A percentile compares a stretch with the other conserved stretches of the same genome.
These are phyloP conservation scores for Actinopyga echinites DNA, from an alignment of 53 echinoderm and acorn worm species.

Conservation along the genomic window DNA sequence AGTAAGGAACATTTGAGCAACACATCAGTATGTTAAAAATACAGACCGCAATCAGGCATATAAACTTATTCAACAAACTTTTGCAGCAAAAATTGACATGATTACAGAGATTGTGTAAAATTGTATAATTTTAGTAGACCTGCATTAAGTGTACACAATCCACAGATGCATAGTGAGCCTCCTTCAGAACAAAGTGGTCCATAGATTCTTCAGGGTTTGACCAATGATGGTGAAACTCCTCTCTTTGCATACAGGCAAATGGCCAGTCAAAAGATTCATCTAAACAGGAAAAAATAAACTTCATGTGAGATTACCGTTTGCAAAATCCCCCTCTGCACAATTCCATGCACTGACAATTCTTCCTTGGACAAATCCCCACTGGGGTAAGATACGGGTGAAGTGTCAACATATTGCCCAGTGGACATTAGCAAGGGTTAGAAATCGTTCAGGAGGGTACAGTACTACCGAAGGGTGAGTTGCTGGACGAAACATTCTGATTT, in stretches of 20 bases:
- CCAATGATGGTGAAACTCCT: constrained; percentile 69
- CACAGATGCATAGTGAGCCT: constrained; percentile 78
- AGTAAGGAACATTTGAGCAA: too few species aligned
- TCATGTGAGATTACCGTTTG: too few species aligned
- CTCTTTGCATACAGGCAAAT: constrained; percentile 82
- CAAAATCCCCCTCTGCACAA: too few species aligned
- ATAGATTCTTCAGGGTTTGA: constrained; percentile 48
- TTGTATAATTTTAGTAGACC: constrained; percentile 24
- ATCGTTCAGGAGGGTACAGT: too few species aligned
- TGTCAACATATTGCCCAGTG: too few species aligned
- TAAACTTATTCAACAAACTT: background rate
- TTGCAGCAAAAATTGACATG: background rate
- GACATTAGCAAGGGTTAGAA: too few species aligned
- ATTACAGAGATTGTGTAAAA: background rate
- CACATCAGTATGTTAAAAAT: too few species aligned
- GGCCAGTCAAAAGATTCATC: constrained; percentile 80
- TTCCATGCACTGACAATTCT: too few species aligned
- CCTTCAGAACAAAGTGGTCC: constrained; percentile 77
- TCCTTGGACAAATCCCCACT: too few species aligned
- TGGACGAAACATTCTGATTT: too few species aligned
- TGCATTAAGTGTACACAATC: constrained; percentile 89
- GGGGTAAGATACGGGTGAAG: too few species aligned
- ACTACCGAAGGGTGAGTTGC: too few species aligned
- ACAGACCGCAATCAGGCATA: background rate
- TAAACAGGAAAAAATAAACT: background rate